A percentile compares a stretch with the other conserved stretches of the same genome.
These are phyloP conservation scores for Rhaphigaster nebulosa DNA, from an alignment of 2,888 invertebrate species.

Conservation along the genomic window DNA sequence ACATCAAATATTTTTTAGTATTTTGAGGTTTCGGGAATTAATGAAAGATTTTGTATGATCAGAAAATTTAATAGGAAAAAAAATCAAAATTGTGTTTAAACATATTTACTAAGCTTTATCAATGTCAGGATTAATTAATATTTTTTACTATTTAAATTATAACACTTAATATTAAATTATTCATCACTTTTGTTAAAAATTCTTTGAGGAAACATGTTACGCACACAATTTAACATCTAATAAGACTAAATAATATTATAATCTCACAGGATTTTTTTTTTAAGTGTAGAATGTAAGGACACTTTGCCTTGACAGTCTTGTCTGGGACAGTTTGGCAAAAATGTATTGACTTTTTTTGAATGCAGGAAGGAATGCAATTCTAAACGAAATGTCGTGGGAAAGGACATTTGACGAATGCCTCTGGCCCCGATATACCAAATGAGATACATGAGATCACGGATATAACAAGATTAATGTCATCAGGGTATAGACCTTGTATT, in stretches of 20 bases:
- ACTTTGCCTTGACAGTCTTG: neutral
- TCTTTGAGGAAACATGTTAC: no score
- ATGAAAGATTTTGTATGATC: no score
- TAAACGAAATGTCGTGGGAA: constrained; percentile 4
- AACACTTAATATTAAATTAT: no score
- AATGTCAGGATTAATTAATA: no score
- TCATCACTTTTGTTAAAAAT: no score
- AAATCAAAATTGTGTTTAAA: no score
- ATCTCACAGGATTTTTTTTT: neutral
- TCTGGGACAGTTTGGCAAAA: neutral
- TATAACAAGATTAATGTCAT: neutral
- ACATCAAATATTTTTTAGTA: no score
- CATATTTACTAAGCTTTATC: no score
- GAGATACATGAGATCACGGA: neutral
- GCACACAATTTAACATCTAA: neutral
- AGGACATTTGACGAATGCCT: constrained; percentile 25
- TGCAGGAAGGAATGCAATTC: constrained; percentile 15
- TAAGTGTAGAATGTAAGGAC: neutral
- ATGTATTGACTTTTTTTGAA: neutral
- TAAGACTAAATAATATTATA: neutral
- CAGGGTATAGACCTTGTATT: neutral
- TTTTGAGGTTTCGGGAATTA: no score
- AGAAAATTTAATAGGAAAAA: no score
- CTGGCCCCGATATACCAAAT: neutral
- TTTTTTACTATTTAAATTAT: no score